Evolutionary conservation across 2,113 vertebrate genomes (phyloP).

Genomic region (Diadophis punctatus): DNA sequence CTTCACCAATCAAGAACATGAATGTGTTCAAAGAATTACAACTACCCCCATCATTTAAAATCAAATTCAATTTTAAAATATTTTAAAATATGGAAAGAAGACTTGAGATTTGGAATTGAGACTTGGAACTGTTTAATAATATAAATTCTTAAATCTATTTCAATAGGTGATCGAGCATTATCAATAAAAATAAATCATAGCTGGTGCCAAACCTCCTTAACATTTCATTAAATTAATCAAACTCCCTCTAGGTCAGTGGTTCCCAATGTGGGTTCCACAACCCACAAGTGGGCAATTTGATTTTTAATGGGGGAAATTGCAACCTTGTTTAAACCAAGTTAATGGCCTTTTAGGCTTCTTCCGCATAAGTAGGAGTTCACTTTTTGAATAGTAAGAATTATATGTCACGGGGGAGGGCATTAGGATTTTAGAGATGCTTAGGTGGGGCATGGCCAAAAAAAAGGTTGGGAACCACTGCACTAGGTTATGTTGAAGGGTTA

Average conservation of each 20-base stretch:
- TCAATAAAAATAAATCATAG: background rate
- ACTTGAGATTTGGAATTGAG: background rate
- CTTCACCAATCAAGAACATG: background rate
- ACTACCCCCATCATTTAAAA: background rate
- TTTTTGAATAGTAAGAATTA: too few relatives aligned
- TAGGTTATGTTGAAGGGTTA: background rate
- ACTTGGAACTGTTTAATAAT: background rate
- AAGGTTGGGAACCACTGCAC: too few relatives aligned
- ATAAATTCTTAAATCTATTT: background rate
- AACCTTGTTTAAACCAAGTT: too few relatives aligned
- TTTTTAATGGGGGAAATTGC: too few relatives aligned
- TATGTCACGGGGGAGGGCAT: too few relatives aligned
- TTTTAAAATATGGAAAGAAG: background rate
- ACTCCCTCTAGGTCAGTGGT: background rate
- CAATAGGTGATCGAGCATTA: background rate
- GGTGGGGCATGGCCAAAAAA: too few relatives aligned
- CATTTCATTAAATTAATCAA: background rate
- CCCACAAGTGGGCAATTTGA: too few relatives aligned
- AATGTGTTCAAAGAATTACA: background rate
- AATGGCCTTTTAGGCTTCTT: too few relatives aligned
- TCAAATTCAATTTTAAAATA: background rate
- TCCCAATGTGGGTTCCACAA: too few relatives aligned
- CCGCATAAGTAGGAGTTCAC: too few relatives aligned
- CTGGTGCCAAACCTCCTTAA: background rate
- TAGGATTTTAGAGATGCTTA: too few relatives aligned